Evolutionary conservation across 2,888 invertebrate species (phyloP).

Genomic region (Agrochola litura): DNA sequence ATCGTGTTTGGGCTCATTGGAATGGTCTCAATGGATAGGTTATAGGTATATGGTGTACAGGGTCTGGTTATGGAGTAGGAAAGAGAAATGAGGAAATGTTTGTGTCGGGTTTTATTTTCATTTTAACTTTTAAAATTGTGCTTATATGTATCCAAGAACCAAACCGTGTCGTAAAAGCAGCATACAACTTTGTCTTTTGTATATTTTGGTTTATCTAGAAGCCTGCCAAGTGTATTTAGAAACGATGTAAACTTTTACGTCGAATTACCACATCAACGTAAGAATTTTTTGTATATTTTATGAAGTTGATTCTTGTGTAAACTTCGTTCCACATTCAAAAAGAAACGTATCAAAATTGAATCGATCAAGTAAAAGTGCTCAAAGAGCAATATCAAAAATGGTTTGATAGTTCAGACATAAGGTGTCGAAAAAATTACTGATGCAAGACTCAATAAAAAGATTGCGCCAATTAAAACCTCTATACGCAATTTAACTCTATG

Average conservation of each 20-base stretch:
- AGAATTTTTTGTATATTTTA: not conserved
- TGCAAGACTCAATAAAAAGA: not conserved
- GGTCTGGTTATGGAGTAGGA: too few relatives aligned
- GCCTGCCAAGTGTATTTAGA: not conserved
- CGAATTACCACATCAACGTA: not conserved
- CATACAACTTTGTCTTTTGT: constrained; percentile 17
- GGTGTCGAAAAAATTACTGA: not conserved
- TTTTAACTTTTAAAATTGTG: too few relatives aligned
- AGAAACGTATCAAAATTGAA: not conserved
- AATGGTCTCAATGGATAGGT: too few relatives aligned
- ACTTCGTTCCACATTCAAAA: not conserved
- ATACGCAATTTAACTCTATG: constrained; percentile 12
- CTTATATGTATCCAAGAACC: constrained; percentile 11
- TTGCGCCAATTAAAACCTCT: constrained; percentile 7
- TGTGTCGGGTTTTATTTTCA: too few relatives aligned
- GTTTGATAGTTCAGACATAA: not conserved
- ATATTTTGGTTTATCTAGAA: constrained; percentile 5
- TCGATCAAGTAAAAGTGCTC: not conserved
- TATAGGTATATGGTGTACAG: too few relatives aligned
- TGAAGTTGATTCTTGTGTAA: too few relatives aligned
- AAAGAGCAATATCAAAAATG: not conserved
- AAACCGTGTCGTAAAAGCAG: constrained; percentile 8
- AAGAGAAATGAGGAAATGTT: too few relatives aligned
- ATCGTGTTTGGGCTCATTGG: too few relatives aligned
- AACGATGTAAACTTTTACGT: constrained; percentile 11